Conservation (phyloP, 1,140 invertebrate genomes). For the Caenorhabditis brenneri region DNA sequence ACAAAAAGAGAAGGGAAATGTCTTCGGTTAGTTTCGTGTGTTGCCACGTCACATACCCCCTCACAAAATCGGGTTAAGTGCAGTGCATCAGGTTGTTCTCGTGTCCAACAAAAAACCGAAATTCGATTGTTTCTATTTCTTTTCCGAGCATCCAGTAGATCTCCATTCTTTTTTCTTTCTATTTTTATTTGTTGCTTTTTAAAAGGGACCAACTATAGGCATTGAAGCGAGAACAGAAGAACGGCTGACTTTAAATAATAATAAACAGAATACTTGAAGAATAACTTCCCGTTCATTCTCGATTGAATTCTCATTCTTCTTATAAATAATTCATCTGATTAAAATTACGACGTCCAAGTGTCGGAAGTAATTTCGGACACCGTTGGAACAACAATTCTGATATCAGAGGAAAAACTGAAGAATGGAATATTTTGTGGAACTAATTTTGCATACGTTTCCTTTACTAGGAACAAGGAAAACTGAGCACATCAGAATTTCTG, state of each 20-base stretch:
- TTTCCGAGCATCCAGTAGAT: not conserved
- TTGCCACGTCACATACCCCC: not conserved
- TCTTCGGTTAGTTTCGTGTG: slow-evolving; percentile 18
- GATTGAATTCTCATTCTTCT: not conserved
- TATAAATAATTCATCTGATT: slow-evolving; percentile 4
- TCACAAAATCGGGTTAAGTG: slow-evolving; percentile 20
- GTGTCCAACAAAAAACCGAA: not conserved
- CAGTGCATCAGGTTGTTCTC: not conserved
- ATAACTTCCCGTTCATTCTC: not conserved
- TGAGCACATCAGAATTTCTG: too few relatives aligned
- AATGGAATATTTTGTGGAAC: too few relatives aligned
- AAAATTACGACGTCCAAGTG: not conserved
- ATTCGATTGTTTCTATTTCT: slow-evolving; percentile 20
- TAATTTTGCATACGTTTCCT: too few relatives aligned
- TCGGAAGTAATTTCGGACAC: not conserved
- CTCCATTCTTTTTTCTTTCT: too few relatives aligned
- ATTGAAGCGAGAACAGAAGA: not conserved
- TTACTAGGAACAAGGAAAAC: too few relatives aligned
- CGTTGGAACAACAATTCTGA: not conserved
- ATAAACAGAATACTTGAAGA: not conserved
- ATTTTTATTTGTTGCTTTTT: not conserved
- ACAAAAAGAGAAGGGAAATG: not conserved
- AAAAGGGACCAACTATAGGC: not conserved
- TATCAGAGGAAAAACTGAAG: not conserved
- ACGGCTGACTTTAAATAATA: not conserved